phyloP scores from a whole-genome alignment of 37 sponge, comb jelly and placozoan species.

The Eunapius fragilis region DNA sequence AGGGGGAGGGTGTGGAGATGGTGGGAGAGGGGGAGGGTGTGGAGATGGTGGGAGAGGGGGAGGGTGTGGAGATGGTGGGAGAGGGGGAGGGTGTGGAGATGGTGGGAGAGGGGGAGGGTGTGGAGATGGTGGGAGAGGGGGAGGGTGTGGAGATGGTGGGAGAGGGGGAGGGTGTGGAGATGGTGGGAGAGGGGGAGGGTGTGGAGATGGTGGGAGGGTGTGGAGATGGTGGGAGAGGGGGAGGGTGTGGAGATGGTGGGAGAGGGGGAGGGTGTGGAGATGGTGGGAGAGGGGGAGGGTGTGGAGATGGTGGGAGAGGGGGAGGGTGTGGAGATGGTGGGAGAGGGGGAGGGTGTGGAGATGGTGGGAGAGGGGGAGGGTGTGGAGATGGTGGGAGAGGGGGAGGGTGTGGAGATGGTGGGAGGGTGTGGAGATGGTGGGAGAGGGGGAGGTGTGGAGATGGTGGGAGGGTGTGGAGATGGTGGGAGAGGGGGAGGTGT shows the following conservation, averaged over 20 bases:
- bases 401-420: background rate
- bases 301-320: background rate
- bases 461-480: background rate
- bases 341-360: background rate
- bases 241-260: background rate
- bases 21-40: background rate
- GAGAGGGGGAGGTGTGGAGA: background rate
- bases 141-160: background rate
- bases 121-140: background rate
- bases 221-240: background rate
- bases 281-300: background rate
- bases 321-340: background rate
- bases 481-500: background rate
- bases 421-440: background rate
- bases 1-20: background rate
- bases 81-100: background rate
- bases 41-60: background rate
- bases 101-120: background rate
- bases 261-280: background rate
- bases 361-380: background rate
- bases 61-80: background rate
- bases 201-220: background rate
- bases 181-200: background rate
- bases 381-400: background rate
- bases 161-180: background rate